Evolutionary conservation across 1,140 invertebrate species (phyloP).

Genomic region (Grapholita molesta): DNA sequence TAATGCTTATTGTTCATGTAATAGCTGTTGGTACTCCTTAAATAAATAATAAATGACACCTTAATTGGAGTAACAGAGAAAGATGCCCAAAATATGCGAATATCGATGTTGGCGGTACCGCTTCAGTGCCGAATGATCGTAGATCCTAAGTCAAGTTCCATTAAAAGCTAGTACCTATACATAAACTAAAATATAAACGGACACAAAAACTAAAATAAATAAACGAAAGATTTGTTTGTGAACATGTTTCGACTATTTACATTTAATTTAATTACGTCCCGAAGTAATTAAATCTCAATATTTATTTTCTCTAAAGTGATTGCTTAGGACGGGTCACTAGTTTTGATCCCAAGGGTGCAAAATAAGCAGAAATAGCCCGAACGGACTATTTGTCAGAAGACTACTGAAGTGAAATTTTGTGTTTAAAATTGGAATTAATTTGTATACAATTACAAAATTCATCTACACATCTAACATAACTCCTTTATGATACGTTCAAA

Average conservation of each 20-base stretch:
- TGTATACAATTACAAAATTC: too few species aligned
- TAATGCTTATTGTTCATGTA: too few species aligned
- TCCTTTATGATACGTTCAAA: too few species aligned
- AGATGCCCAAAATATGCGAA: too few species aligned
- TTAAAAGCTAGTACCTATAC: neutral
- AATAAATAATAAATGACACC: too few species aligned
- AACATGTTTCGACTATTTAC: neutral
- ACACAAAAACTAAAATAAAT: neutral
- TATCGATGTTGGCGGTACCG: too few species aligned
- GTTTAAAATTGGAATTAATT: too few species aligned
- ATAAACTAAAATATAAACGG: neutral
- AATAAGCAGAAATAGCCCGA: neutral
- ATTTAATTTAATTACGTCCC: neutral
- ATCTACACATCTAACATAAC: too few species aligned
- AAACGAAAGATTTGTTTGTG: neutral
- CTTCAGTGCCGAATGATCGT: too few species aligned
- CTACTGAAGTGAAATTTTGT: neutral
- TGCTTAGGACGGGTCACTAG: conserved; percentile 10
- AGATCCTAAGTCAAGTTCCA: too few species aligned
- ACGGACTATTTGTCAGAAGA: neutral
- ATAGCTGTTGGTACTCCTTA: too few species aligned
- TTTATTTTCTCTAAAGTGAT: neutral
- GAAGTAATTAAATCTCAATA: neutral
- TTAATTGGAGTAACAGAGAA: too few species aligned
- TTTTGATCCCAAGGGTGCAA: neutral